phyloP scores from a whole-genome alignment of 2,113 vertebrate species.

The Stegostoma tigrinum region DNA sequence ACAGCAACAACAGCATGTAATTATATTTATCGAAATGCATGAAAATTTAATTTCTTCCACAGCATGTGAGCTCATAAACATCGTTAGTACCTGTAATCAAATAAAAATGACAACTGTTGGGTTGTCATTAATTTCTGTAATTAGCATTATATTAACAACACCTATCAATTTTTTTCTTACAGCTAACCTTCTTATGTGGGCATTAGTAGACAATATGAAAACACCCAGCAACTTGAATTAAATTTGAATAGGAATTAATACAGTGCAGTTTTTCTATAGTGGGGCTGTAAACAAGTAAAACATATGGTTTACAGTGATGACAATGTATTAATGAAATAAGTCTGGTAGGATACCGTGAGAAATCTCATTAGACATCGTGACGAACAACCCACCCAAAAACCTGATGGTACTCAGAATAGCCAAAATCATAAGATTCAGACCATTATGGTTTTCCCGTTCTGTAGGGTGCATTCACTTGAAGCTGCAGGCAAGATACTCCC shows the following conservation, averaged over 20 bases:
- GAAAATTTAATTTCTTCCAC: neutral
- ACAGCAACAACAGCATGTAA: neutral
- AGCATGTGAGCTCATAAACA: neutral
- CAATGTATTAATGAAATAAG: no score
- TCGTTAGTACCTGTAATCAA: neutral
- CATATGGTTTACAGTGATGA: neutral
- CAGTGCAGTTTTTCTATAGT: neutral
- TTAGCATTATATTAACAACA: neutral
- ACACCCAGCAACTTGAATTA: neutral
- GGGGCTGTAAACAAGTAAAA: neutral
- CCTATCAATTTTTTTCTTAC: neutral
- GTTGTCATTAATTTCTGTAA: neutral
- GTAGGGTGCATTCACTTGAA: neutral
- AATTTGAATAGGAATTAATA: neutral
- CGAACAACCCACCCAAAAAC: no score
- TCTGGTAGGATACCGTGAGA: no score
- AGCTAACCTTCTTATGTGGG: neutral
- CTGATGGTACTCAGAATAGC: no score
- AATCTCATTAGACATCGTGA: no score
- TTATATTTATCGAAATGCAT: slow-evolving; percentile 10
- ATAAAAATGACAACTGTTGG: neutral
- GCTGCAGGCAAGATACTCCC: neutral
- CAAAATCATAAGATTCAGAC: no score
- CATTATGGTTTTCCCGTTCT: neutral
- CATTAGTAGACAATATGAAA: neutral